These are phyloP conservation scores for Buphagus erythrorhynchus DNA, from an alignment of 2,797 vertebrate genomes.

Conservation along the genomic window DNA sequence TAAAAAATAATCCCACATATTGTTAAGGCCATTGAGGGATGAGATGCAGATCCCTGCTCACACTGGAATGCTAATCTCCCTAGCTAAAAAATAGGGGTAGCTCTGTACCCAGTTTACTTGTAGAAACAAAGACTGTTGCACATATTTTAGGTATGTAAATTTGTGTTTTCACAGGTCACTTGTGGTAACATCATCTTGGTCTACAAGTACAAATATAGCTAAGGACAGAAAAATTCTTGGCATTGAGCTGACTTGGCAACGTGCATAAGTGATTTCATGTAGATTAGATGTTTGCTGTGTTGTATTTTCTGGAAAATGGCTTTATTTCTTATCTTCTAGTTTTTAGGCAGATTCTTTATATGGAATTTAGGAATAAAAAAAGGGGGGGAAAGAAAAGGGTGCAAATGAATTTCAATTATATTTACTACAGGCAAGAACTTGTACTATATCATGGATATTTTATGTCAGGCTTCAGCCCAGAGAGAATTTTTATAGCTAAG, in stretches of 20 bases:
- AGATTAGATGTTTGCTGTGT: neutral
- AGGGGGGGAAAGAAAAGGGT: neutral
- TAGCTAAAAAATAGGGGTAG: neutral
- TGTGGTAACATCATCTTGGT: constrained; percentile 7
- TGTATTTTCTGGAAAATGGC: neutral
- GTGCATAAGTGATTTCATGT: neutral
- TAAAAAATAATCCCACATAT: neutral
- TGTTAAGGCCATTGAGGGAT: neutral
- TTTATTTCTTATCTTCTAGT: neutral
- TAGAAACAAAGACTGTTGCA: neutral
- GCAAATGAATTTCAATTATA: constrained; percentile 20
- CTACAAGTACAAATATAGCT: constrained; percentile 36
- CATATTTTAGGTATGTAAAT: neutral
- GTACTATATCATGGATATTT: neutral
- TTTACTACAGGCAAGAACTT: constrained; percentile 3
- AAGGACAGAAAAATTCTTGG: neutral
- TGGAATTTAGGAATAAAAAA: neutral
- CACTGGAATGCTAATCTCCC: neutral
- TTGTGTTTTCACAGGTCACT: constrained; percentile 30
- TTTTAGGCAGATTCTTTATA: neutral
- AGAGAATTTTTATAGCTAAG: constrained; percentile 42
- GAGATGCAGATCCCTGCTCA: neutral
- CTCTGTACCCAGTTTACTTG: neutral
- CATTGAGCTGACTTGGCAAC: neutral
- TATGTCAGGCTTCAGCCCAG: constrained; percentile 18